phyloP scores from a whole-genome alignment of 1,140 invertebrate genomes.

The Macrosteles quadrilineatus region DNA sequence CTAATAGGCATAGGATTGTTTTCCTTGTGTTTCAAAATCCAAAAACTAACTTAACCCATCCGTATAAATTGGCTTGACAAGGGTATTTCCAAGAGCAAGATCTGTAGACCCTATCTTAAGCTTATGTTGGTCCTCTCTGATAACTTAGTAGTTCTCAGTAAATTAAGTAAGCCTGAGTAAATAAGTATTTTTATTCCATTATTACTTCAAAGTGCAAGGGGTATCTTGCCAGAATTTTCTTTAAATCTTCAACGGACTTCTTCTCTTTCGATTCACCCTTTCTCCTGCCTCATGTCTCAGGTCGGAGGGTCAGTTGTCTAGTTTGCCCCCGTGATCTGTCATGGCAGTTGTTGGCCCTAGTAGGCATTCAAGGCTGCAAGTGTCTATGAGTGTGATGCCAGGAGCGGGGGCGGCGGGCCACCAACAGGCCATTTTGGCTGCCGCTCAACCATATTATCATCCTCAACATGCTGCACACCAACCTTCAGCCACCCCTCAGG shows the following conservation, averaged over 20 bases:
- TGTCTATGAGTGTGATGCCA: constrained; percentile 66
- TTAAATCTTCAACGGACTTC: neutral
- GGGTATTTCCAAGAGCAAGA: too few relatives aligned
- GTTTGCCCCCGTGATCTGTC: constrained; percentile 15
- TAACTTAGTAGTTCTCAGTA: too few relatives aligned
- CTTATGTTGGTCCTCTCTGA: too few relatives aligned
- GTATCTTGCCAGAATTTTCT: neutral
- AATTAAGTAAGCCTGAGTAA: too few relatives aligned
- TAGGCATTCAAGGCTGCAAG: constrained; percentile 76
- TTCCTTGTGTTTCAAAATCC: too few relatives aligned
- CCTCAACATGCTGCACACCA: constrained; percentile 58
- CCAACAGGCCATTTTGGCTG: constrained; percentile 66
- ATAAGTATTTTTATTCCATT: too few relatives aligned
- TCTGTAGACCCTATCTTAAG: too few relatives aligned
- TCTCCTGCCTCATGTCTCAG: neutral
- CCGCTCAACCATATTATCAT: constrained; percentile 58
- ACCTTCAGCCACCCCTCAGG: constrained; percentile 59
- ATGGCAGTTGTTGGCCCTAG: constrained; percentile 82
- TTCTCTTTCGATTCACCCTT: neutral
- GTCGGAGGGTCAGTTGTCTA: neutral
- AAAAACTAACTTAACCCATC: too few relatives aligned
- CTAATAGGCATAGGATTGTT: too few relatives aligned
- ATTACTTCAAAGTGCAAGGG: neutral
- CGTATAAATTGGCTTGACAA: too few relatives aligned
- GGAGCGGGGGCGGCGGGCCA: constrained; percentile 60